Evolutionary conservation across 2,113 vertebrate genomes (phyloP).

Genomic region (Pleuronectes platessa): DNA sequence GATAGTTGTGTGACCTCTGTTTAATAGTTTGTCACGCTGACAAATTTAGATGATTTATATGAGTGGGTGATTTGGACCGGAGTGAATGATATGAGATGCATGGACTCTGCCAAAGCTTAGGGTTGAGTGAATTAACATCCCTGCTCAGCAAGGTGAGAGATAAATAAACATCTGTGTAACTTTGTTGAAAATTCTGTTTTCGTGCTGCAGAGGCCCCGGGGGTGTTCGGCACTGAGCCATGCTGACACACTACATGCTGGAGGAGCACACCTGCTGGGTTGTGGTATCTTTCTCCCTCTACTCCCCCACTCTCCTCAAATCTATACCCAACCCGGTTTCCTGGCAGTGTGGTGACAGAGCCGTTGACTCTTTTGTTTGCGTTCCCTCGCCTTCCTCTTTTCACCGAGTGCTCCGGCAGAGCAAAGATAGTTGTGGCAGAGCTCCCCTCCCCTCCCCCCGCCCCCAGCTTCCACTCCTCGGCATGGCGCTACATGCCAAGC

Average conservation of each 20-base stretch:
- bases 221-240: slow-evolving; percentile 40
- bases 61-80: slow-evolving; percentile 31
- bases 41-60: slow-evolving; percentile 33
- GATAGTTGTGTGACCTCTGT: slow-evolving; percentile 9
- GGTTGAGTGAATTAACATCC: slow-evolving; percentile 37
- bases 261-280: slow-evolving; percentile 77
- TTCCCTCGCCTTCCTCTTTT: slow-evolving; percentile 73
- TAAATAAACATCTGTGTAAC: slow-evolving; percentile 54
- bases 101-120: slow-evolving; percentile 30
- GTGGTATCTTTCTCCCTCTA: slow-evolving; percentile 15
- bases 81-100: slow-evolving; percentile 27
- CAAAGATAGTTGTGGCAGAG: slow-evolving; percentile 45
- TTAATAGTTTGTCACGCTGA: slow-evolving; percentile 34
- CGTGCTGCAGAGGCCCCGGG: slow-evolving; percentile 26
- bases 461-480: slow-evolving; percentile 48
- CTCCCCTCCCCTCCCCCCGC: slow-evolving; percentile 42
- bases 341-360: slow-evolving; percentile 76
- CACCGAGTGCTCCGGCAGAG: slow-evolving; percentile 41
- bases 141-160: slow-evolving; percentile 46
- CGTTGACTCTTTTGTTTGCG: slow-evolving; percentile 78
- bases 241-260: slow-evolving; percentile 60
- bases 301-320: slow-evolving; percentile 9
- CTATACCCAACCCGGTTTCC: slow-evolving; percentile 67
- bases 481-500: slow-evolving; percentile 72
- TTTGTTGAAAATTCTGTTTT: slow-evolving; percentile 48